Percentiles rank a stretch among this genome's conserved stretches.
These are phyloP conservation scores for Meandrusa payeni DNA, from an alignment of 2,888 invertebrate species.

Conservation along the genomic window DNA sequence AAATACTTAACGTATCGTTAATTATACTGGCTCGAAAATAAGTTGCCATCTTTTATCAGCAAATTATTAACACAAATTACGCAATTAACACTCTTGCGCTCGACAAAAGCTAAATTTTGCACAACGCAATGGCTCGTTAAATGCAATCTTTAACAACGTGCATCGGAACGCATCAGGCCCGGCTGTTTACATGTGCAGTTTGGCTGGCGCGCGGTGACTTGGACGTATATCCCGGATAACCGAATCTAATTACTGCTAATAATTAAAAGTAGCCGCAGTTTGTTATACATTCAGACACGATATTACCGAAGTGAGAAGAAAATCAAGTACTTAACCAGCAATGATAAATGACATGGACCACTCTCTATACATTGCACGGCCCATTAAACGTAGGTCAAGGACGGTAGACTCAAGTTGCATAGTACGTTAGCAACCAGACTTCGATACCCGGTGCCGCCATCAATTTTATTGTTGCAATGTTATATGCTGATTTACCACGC, in stretches of 20 bases:
- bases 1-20: too few species aligned
- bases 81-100: slow-evolving; percentile 17
- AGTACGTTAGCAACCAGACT: too few species aligned
- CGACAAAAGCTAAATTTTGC: slow-evolving; percentile 26
- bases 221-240: neutral
- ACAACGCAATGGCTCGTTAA: slow-evolving; percentile 24
- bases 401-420: too few species aligned
- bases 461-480: too few species aligned
- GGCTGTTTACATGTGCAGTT: slow-evolving; percentile 3
- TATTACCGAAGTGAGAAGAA: too few species aligned
- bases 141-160: slow-evolving; percentile 26
- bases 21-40: neutral
- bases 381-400: too few species aligned
- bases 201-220: neutral
- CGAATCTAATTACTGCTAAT: neutral
- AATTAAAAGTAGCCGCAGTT: neutral
- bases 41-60: neutral
- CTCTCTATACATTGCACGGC: too few species aligned
- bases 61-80: slow-evolving; percentile 5
- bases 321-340: too few species aligned
- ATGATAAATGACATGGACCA: too few species aligned
- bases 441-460: too few species aligned
- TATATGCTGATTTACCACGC: too few species aligned
- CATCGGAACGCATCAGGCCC: slow-evolving; percentile 18
- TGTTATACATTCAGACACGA: too few species aligned